These are phyloP conservation scores for Cricetomys ansorgei DNA, from an alignment of 2,113 vertebrate species.

Conservation along the genomic window DNA sequence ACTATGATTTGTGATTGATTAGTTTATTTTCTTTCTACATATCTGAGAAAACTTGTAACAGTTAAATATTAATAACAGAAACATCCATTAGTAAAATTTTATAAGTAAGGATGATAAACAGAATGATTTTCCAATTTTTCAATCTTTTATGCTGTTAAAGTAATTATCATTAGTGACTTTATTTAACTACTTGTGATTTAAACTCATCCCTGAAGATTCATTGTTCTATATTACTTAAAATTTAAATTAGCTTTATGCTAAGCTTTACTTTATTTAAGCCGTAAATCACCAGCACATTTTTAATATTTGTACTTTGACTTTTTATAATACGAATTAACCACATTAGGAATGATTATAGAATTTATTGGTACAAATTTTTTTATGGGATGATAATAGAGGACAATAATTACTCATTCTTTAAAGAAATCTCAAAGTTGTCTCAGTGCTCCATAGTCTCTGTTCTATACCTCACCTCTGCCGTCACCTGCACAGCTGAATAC, in stretches of 20 bases:
- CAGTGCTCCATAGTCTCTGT: neutral
- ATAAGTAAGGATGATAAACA: constrained; percentile 2
- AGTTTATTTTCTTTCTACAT: neutral
- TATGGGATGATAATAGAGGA: neutral
- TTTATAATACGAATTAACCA: neutral
- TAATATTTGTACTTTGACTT: neutral
- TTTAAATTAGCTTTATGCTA: neutral
- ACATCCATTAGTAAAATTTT: constrained; percentile 9
- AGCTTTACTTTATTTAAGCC: constrained; percentile 26
- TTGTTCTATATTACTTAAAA: constrained; percentile 30
- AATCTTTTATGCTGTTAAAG: neutral
- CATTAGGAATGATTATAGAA: neutral
- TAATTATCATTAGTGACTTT: constrained; percentile 30
- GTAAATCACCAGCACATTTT: neutral
- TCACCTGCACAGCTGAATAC: neutral
- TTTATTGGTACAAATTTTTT: neutral
- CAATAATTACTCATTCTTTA: neutral
- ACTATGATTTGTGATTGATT: neutral
- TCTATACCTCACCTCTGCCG: neutral
- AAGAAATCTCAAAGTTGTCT: neutral
- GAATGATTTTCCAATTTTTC: neutral
- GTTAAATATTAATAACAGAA: neutral
- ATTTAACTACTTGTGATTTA: constrained; percentile 25
- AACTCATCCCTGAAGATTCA: neutral
- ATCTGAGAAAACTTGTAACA: neutral